Conservation (phyloP, 2,797 vertebrate species). For the Alcedo quadribrachys region DNA sequence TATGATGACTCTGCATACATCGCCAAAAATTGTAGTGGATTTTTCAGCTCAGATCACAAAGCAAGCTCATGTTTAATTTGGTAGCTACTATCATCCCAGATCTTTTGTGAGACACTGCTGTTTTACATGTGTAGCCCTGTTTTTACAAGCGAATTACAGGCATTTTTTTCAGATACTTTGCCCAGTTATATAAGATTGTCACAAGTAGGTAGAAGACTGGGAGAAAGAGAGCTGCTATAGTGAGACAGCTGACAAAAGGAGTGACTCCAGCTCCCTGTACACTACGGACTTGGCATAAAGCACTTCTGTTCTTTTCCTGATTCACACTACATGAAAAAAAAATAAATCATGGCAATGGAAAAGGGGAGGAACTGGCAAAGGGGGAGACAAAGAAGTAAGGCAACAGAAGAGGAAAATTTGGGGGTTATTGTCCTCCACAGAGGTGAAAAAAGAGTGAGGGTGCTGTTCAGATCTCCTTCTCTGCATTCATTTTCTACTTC, state of each 20-base stretch:
- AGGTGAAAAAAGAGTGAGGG: background rate
- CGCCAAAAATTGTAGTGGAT: slow-evolving; percentile 59
- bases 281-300: background rate
- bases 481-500: slow-evolving; percentile 38
- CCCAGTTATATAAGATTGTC: slow-evolving; percentile 50
- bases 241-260: slow-evolving; percentile 51
- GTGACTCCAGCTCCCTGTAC: background rate
- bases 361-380: background rate
- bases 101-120: slow-evolving; percentile 65
- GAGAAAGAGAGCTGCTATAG: slow-evolving; percentile 40
- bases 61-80: slow-evolving; percentile 77
- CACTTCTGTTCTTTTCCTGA: slow-evolving; percentile 7
- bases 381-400: slow-evolving; percentile 12
- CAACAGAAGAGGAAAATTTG: slow-evolving; percentile 1
- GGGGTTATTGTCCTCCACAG: background rate
- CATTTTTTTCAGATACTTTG: slow-evolving; percentile 10
- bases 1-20: slow-evolving; percentile 75
- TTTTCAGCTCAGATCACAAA: slow-evolving; percentile 71
- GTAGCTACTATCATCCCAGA: slow-evolving; percentile 60
- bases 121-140: slow-evolving; percentile 58
- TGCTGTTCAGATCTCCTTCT: slow-evolving; percentile 21
- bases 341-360: background rate
- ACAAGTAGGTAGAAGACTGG: background rate
- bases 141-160: slow-evolving; percentile 44
- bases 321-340: background rate